phyloP scores from a whole-genome alignment of 2,113 vertebrate genomes.

The Penelope pileata region DNA sequence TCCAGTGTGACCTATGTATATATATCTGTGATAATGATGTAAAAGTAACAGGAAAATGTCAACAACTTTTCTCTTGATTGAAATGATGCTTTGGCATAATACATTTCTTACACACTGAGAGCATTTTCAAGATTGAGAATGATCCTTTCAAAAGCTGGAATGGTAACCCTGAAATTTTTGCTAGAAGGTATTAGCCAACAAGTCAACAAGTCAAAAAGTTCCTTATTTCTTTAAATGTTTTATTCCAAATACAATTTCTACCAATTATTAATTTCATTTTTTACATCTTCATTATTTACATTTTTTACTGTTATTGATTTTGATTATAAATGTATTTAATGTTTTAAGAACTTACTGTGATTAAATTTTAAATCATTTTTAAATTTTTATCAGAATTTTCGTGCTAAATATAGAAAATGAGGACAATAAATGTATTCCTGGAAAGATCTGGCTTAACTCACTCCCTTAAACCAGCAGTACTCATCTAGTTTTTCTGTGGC shows the following conservation, averaged over 20 bases:
- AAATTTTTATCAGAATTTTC: not conserved
- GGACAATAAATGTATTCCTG: not conserved
- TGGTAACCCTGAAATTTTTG: not conserved
- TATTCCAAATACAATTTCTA: not conserved
- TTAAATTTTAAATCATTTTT: not conserved
- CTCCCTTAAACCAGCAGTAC: not conserved
- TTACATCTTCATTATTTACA: not conserved
- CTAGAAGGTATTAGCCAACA: not conserved
- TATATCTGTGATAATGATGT: not conserved
- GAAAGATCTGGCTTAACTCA: not conserved
- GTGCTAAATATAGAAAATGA: not conserved
- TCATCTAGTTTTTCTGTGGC: not conserved
- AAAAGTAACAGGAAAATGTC: not conserved
- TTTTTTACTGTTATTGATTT: not conserved
- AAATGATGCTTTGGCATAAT: not conserved
- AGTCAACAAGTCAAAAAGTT: not conserved
- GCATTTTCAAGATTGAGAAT: not conserved
- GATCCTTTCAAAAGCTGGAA: not conserved
- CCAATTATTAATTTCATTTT: not conserved
- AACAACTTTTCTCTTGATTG: not conserved
- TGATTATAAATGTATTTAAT: not conserved
- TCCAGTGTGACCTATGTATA: too few relatives aligned
- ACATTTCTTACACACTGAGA: not conserved
- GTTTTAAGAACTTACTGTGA: not conserved
- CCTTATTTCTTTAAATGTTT: accelerated